phyloP scores from a whole-genome alignment of 2,113 vertebrate species.

The Fregata magnificens region DNA sequence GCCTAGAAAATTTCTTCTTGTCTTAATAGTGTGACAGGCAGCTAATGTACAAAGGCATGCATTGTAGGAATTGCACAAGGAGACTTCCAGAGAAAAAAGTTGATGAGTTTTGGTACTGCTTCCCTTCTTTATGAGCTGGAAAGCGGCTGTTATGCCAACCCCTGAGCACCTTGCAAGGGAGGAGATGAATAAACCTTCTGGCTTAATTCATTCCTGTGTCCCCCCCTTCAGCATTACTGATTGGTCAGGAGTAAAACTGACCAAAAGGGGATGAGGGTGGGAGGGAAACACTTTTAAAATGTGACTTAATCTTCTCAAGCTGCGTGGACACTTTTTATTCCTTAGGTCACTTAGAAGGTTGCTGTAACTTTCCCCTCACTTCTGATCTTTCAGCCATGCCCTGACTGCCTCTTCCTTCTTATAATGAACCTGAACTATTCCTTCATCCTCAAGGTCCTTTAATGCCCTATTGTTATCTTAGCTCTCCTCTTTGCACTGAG shows the following conservation, averaged over 20 bases:
- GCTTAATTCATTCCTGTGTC: constrained; percentile 6
- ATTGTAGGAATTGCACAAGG: not conserved
- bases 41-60: not conserved
- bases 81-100: not conserved
- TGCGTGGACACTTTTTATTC: not conserved
- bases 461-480: not conserved
- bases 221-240: constrained; percentile 12
- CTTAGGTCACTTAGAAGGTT: constrained; percentile 16
- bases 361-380: constrained; percentile 1
- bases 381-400: not conserved
- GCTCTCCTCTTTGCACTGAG: constrained; percentile 30
- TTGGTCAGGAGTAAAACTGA: not conserved
- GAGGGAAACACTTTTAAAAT: not conserved
- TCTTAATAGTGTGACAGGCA: not conserved
- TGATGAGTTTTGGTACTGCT: not conserved
- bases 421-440: not conserved
- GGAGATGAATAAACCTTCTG: not conserved
- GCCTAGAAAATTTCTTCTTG: not conserved
- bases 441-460: constrained; percentile 36
- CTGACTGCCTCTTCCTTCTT: not conserved
- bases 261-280: not conserved
- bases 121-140: not conserved
- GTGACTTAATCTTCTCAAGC: constrained; percentile 11
- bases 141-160: not conserved
- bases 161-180: not conserved